Evolutionary conservation across 1,140 invertebrate species (phyloP).

Genomic region (Danaus plexippus): DNA sequence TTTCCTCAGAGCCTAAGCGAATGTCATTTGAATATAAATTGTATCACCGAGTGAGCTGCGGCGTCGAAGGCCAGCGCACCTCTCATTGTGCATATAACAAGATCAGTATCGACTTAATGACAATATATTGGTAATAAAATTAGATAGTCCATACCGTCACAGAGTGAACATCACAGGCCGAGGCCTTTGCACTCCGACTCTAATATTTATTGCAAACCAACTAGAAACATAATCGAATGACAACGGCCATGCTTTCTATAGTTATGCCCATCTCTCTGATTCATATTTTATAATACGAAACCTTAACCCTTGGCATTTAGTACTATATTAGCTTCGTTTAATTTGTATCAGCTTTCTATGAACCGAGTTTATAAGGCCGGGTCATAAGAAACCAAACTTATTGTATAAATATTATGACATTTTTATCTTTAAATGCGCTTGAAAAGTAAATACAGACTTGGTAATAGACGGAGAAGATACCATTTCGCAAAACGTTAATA

Average conservation of each 20-base stretch:
- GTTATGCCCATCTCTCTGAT: conserved; percentile 33
- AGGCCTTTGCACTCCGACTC: conserved; percentile 40
- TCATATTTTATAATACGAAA: conserved; percentile 39
- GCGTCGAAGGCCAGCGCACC: conserved; percentile 48
- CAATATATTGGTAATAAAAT: conserved; percentile 72
- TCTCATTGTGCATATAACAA: conserved; percentile 70
- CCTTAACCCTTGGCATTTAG: conserved; percentile 41
- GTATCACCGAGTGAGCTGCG: conserved; percentile 42
- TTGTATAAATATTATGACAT: conserved; percentile 68
- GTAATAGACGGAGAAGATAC: conserved; percentile 12
- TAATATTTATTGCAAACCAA: conserved; percentile 65
- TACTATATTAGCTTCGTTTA: conserved; percentile 34
- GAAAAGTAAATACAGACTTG: conserved; percentile 55
- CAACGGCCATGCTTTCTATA: conserved; percentile 48
- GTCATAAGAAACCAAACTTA: conserved; percentile 65
- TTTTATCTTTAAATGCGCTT: conserved; percentile 61
- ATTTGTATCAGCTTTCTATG: conserved; percentile 17
- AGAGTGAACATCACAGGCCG: conserved; percentile 48
- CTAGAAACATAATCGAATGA: conserved; percentile 68
- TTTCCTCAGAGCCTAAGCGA: conserved; percentile 56
- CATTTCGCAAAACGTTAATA: conserved; percentile 17
- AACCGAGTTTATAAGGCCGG: conserved; percentile 51
- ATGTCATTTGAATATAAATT: conserved; percentile 71
- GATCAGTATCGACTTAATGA: conserved; percentile 72
- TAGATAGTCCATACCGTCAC: conserved; percentile 68